Evolutionary conservation across 1,140 invertebrate genomes (phyloP), one percentile per base, ranked within the genome.

Genomic region (Stegodyphus mimosarum): DNA sequence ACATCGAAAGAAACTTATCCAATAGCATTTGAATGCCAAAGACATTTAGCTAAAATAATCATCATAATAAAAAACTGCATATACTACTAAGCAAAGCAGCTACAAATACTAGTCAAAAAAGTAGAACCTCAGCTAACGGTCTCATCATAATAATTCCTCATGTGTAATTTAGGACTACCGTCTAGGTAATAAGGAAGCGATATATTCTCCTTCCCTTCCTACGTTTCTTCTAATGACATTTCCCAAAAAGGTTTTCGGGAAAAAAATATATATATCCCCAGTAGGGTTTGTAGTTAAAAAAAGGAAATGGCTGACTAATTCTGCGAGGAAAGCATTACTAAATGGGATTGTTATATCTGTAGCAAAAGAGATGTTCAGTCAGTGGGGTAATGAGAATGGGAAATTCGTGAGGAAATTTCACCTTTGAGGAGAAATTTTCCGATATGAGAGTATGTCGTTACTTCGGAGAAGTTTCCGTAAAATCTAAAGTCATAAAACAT

Each of bases 241-340:
- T 74, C 51, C 72, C 53, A 53, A 74, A 74, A 74, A 53, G 72
- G 53, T 53, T 74, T 48, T 51, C 1, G 51, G 72, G 48, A 74
- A 74, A 74, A 55, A 53, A 55, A 74, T 74, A 33, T 33, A 33
- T 33, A 33, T 33, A 33, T 33, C 33, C 72, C 72, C n/a, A 11
- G 17, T 48, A 74, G 53, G 72, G 18, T 6, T 53, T 50, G 72
- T 33, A 33, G 52, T 6, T 17, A 60, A 74, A 74, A 52, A n/a
- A 72, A 50, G 70, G 70, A 74, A 74, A 74, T 74, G 72, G 53
- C 72, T 55, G 72, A 74, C 72, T 74, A 74, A 74, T 74, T 74
- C 72, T 55, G 72, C 60, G 51, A 74, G 48, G 60, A n/a, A 74
- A 18, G 72, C 52, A 74, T 60, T 74, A 48, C 52, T 60, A 74